Evolutionary conservation across 1,140 invertebrate genomes (phyloP), one percentile per base, ranked within the genome.

Genomic region (Solen grandis): DNA sequence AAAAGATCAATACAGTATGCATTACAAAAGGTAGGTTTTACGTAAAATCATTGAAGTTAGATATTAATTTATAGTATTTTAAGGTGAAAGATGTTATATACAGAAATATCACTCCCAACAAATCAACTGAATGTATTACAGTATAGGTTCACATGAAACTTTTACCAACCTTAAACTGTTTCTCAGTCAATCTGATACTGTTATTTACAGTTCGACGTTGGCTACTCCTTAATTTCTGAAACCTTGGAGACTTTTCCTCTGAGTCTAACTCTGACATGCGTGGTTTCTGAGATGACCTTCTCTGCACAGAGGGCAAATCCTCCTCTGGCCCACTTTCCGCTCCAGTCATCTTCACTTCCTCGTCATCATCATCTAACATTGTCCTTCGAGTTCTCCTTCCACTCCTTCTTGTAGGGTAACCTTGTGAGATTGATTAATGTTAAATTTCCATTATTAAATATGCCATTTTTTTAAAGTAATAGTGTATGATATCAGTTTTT

Each of bases 401-500:
- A n/a, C n/a, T n/a, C n/a, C n/a, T n/a, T n/a, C n/a, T n/a, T n/a
- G n/a, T n/a, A n/a, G n/a, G n/a, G n/a, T n/a, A n/a, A n/a, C n/a
- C n/a, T n/a, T n/a, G n/a, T n/a, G n/a, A n/a, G n/a, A n/a, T n/a
- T n/a, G n/a, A n/a, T n/a, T n/a, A n/a, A n/a, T n/a, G n/a, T n/a
- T n/a, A n/a, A n/a, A n/a, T n/a, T n/a, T n/a, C n/a, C n/a, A n/a
- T 3, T n/a, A 38, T 35, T 2, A 22, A 52, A 78, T 46, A 46
- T n/a, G 16, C 38, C 22, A 38, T 55, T 19, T 27, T 76, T 31
- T 50, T 33, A 19, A n/a, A 22, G 2, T 8, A n/a, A 16, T 55
- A 38, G 35, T 78, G 60, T 41, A 54, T 46, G 27, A 66, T 54
- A 46, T 62, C 69, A 31, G 77, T 66, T 25, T 72, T 68, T 19